Conservation (phyloP, 92 coral and sea anemone species). For the Heliopora coerulea region DNA sequence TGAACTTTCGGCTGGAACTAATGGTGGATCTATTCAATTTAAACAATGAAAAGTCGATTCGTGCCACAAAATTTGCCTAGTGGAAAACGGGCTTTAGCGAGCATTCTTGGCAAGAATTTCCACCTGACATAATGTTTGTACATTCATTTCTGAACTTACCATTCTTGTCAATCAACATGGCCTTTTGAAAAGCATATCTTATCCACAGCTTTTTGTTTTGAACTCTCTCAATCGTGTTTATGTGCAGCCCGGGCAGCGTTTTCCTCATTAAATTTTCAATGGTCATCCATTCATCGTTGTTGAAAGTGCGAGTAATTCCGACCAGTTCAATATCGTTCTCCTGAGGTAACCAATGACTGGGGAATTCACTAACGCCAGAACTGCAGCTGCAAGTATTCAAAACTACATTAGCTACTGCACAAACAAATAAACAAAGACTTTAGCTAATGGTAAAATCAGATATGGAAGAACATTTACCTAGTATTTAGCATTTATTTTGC, state of each 20-base stretch:
- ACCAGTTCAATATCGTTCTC: neutral
- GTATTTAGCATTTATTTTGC: too few relatives aligned
- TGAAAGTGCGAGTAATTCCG: neutral
- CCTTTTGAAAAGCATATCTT: slow-evolving; percentile 69
- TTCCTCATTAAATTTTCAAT: slow-evolving; percentile 53
- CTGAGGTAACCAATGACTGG: neutral
- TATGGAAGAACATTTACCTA: too few relatives aligned
- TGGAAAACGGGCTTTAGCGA: too few relatives aligned
- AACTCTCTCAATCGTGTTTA: slow-evolving; percentile 56
- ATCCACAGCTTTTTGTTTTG: slow-evolving; percentile 69
- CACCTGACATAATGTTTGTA: neutral
- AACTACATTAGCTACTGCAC: too few relatives aligned
- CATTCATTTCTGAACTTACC: slow-evolving; percentile 36
- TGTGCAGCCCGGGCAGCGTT: slow-evolving; percentile 41
- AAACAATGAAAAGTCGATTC: too few relatives aligned
- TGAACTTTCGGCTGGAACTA: too few relatives aligned
- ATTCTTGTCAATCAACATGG: slow-evolving; percentile 63
- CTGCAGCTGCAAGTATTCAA: neutral
- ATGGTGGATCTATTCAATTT: too few relatives aligned
- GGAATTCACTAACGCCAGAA: neutral
- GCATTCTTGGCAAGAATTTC: too few relatives aligned
- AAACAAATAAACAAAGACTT: too few relatives aligned
- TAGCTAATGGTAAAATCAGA: too few relatives aligned
- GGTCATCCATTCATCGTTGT: slow-evolving; percentile 54
- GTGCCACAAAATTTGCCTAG: too few relatives aligned